phyloP scores from a whole-genome alignment of 2,888 invertebrate genomes.

The Athrips mouffetella region DNA sequence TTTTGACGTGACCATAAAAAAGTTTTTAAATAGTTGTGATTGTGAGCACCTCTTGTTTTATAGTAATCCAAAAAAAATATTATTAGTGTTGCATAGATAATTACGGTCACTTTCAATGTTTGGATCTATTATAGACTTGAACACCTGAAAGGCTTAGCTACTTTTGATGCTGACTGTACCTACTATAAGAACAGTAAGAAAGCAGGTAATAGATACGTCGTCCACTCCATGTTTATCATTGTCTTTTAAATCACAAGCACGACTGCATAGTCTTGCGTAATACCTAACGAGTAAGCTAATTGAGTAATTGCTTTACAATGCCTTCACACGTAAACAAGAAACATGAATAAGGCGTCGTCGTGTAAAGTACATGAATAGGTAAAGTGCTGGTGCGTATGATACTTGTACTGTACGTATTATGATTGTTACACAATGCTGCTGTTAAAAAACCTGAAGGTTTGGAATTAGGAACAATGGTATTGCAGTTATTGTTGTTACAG shows the following conservation, averaged over 20 bases:
- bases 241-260: background rate
- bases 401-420: background rate
- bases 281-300: background rate
- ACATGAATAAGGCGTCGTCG: slow-evolving; percentile 5
- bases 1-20: too few relatives aligned
- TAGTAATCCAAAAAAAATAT: too few relatives aligned
- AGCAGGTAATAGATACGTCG: too few relatives aligned
- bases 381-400: background rate
- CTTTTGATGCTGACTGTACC: too few relatives aligned
- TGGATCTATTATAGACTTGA: too few relatives aligned
- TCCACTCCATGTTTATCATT: background rate
- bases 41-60: too few relatives aligned
- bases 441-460: slow-evolving; percentile 10
- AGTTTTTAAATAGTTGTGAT: too few relatives aligned
- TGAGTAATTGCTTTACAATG: slow-evolving; percentile 4
- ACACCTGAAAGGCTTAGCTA: too few relatives aligned
- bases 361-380: slow-evolving; percentile 1
- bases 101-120: too few relatives aligned
- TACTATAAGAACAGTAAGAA: too few relatives aligned
- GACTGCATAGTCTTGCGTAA: slow-evolving; percentile 3
- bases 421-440: background rate
- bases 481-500: background rate
- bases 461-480: slow-evolving; percentile 6
- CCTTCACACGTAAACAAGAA: slow-evolving; percentile 2
- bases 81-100: too few relatives aligned